Conservation (phyloP, 2,797 vertebrate species). For the Microchirus variegatus region DNA sequence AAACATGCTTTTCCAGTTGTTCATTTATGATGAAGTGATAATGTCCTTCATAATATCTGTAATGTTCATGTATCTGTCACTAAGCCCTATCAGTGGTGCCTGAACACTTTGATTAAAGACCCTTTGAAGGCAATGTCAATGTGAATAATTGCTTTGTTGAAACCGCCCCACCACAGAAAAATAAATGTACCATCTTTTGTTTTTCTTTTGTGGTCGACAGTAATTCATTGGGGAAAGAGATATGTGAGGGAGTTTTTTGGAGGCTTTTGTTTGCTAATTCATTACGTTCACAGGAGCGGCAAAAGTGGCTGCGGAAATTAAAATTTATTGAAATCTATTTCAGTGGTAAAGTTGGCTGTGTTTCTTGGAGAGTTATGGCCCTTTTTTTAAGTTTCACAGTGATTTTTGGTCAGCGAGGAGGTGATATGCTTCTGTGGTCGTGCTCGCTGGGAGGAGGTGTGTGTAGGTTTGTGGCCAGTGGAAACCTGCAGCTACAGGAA, state of each 20-base stretch:
- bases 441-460: conserved; percentile 44
- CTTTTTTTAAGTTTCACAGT: conserved; percentile 43
- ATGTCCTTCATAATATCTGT: conserved; percentile 34
- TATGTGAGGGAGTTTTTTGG: conserved; percentile 66
- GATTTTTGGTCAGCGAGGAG: conserved; percentile 66
- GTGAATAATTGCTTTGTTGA: conserved; percentile 77
- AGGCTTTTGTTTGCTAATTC: conserved; percentile 80
- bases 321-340: conserved; percentile 81
- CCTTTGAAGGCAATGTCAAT: conserved; percentile 73
- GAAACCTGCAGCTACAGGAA: conserved; percentile 57
- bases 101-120: conserved; percentile 67
- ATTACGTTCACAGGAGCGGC: conserved; percentile 63
- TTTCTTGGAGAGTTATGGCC: conserved; percentile 59
- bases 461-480: conserved; percentile 64
- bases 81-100: conserved; percentile 45
- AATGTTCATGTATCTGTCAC: conserved; percentile 42
- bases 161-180: conserved; percentile 76
- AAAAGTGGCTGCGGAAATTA: conserved; percentile 79
- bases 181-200: conserved; percentile 79
- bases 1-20: too few species aligned
- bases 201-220: conserved; percentile 77
- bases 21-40: conserved; percentile 50
- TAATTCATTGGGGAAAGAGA: conserved; percentile 78
- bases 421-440: conserved; percentile 64
- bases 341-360: conserved; percentile 69